Conservation (phyloP, 1,140 invertebrate genomes). For the Leucophenga varia region DNA sequence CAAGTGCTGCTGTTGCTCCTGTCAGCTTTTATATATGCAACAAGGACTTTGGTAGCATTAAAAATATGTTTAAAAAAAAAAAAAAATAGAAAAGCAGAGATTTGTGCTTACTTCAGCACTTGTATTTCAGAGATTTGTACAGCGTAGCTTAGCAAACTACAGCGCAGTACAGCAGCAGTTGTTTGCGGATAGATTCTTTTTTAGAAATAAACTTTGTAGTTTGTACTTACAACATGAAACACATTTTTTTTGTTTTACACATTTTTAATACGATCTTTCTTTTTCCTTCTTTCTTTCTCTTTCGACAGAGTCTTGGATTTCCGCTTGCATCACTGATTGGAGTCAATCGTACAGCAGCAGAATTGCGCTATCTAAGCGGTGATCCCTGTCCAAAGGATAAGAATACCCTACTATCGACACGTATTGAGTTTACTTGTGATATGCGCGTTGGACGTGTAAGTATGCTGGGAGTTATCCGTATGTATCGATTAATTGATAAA, state of each 20-base stretch:
- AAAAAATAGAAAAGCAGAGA: too few relatives aligned
- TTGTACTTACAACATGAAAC: background rate
- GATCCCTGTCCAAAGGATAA: slow-evolving; percentile 56
- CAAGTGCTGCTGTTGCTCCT: too few relatives aligned
- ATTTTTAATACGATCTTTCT: slow-evolving; percentile 1
- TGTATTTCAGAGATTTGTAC: slow-evolving; percentile 38
- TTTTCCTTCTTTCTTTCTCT: slow-evolving; percentile 6
- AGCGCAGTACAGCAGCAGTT: too few relatives aligned
- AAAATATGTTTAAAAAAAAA: too few relatives aligned
- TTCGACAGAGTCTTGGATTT: slow-evolving; percentile 58
- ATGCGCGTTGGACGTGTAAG: slow-evolving; percentile 55
- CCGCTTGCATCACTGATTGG: slow-evolving; percentile 41
- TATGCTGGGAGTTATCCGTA: slow-evolving; percentile 3
- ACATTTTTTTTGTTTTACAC: slow-evolving; percentile 4
- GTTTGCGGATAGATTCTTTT: too few relatives aligned
- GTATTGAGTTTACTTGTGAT: slow-evolving; percentile 57
- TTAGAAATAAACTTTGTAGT: background rate
- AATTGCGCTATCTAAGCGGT: slow-evolving; percentile 56
- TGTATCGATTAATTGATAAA: background rate
- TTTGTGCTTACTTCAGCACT: slow-evolving; percentile 31
- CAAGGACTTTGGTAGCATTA: too few relatives aligned
- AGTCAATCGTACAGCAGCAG: slow-evolving; percentile 39
- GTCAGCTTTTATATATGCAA: too few relatives aligned
- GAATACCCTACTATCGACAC: slow-evolving; percentile 48
- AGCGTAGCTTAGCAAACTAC: too few relatives aligned